A percentile compares a stretch with the other conserved stretches of the same genome.
These are phyloP conservation scores for Dolomedes plantarius DNA, from an alignment of 2,888 invertebrate genomes.

Conservation along the genomic window DNA sequence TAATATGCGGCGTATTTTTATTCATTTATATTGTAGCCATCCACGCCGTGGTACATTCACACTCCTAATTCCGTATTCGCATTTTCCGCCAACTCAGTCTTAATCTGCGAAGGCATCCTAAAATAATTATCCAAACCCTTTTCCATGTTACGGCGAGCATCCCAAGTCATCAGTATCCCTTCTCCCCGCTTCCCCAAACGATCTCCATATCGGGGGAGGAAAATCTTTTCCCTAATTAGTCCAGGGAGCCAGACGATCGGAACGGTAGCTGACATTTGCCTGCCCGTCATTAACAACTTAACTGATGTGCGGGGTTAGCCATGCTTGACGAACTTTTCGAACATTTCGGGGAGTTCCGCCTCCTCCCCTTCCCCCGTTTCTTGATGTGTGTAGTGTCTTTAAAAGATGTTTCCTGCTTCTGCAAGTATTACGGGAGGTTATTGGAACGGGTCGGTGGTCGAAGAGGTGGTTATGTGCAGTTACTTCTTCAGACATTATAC, in stretches of 20 bases:
- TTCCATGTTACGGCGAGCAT: neutral
- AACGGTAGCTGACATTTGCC: conserved; percentile 28
- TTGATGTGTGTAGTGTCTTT: conserved; percentile 7
- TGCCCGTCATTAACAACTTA: conserved; percentile 61
- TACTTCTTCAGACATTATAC: too few relatives aligned
- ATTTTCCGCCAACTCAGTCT: conserved; percentile 11
- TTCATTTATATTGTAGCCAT: neutral
- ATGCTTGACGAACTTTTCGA: conserved; percentile 59
- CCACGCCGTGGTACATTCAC: neutral
- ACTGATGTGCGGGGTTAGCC: conserved; percentile 51
- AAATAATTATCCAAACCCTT: conserved; percentile 9
- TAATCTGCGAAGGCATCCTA: conserved; percentile 16
- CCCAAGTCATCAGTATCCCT: conserved; percentile 4
- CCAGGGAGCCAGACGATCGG: conserved; percentile 72
- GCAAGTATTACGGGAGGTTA: neutral
- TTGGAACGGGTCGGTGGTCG: conserved; percentile 11
- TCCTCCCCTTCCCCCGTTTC: neutral
- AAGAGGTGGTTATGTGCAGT: too few relatives aligned
- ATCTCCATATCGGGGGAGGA: conserved; percentile 21
- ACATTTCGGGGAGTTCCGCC: conserved; percentile 21
- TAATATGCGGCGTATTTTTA: neutral
- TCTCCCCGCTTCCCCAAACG: neutral
- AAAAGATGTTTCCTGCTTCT: conserved; percentile 12
- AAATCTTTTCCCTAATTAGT: conserved; percentile 57
- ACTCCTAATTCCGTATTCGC: neutral